phyloP scores from a whole-genome alignment of 92 coral and sea anemone species.

The Pocillopora grandis region DNA sequence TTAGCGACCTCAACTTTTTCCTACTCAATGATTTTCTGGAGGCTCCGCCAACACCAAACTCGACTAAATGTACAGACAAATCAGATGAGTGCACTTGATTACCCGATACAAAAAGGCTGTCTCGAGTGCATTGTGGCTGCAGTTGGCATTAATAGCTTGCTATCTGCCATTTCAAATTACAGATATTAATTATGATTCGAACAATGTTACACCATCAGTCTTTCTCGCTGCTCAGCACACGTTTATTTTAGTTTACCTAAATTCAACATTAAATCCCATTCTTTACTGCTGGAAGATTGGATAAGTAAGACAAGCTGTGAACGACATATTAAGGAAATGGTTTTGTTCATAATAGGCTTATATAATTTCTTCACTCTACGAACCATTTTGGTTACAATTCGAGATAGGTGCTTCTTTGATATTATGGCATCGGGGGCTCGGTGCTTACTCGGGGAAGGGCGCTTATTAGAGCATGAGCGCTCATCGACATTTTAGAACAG shows the following conservation, averaged over 20 bases:
- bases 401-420: no score
- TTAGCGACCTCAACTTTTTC: not conserved
- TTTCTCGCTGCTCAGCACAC: not conserved
- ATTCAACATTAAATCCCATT: conserved; percentile 8
- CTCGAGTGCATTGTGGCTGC: no score
- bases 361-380: no score
- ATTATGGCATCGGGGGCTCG: no score
- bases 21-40: not conserved
- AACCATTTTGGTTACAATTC: no score
- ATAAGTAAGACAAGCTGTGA: not conserved
- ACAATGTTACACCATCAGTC: not conserved
- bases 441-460: no score
- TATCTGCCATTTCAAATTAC: no score
- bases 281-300: conserved; percentile 26
- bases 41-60: not conserved
- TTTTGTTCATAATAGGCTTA: no score
- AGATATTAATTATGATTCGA: not conserved
- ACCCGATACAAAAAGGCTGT: not conserved
- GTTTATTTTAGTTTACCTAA: not conserved
- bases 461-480: no score
- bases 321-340: no score
- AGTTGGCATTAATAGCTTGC: no score
- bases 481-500: no score
- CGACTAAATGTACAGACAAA: not conserved
- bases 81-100: not conserved